Evolutionary conservation across 2,888 invertebrate genomes (phyloP).

Genomic region (Diarsia brunnea): DNA sequence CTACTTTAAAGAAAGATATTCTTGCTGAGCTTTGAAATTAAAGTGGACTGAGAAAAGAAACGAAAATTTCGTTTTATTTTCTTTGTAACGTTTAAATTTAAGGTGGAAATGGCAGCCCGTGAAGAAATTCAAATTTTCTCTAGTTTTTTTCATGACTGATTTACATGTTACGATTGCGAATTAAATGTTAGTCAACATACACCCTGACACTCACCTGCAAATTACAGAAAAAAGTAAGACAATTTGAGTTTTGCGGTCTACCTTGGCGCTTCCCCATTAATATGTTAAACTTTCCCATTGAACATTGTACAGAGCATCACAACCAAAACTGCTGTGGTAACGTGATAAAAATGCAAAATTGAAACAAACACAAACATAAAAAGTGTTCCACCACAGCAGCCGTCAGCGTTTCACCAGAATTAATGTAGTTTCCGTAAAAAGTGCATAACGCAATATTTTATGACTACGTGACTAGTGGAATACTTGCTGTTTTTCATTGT

Average conservation of each 20-base stretch:
- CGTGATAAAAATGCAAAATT: constrained; percentile 51
- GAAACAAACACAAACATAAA: constrained; percentile 51
- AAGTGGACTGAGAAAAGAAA: background rate
- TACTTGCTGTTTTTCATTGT: constrained; percentile 42
- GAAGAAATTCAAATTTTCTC: no score
- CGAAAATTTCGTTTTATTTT: background rate
- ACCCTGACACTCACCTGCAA: no score
- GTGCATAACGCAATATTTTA: constrained; percentile 55
- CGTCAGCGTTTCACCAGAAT: constrained; percentile 55
- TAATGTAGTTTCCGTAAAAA: constrained; percentile 55
- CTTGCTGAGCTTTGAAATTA: constrained; percentile 19
- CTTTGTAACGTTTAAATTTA: background rate
- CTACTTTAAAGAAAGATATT: constrained; percentile 32
- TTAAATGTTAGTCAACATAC: no score
- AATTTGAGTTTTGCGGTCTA: no score
- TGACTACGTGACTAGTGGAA: constrained; percentile 45
- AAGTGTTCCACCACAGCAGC: constrained; percentile 44
- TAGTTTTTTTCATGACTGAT: no score
- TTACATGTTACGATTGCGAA: no score
- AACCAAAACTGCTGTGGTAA: constrained; percentile 13
- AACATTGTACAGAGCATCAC: constrained; percentile 12
- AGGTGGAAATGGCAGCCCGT: no score
- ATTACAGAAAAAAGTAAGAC: no score
- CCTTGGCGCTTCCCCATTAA: no score
- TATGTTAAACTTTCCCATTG: background rate